Percentiles rank a stretch among this genome's conserved stretches.
These are phyloP conservation scores for Pogonophryne albipinna DNA, from an alignment of 2,797 vertebrate species.

Conservation along the genomic window DNA sequence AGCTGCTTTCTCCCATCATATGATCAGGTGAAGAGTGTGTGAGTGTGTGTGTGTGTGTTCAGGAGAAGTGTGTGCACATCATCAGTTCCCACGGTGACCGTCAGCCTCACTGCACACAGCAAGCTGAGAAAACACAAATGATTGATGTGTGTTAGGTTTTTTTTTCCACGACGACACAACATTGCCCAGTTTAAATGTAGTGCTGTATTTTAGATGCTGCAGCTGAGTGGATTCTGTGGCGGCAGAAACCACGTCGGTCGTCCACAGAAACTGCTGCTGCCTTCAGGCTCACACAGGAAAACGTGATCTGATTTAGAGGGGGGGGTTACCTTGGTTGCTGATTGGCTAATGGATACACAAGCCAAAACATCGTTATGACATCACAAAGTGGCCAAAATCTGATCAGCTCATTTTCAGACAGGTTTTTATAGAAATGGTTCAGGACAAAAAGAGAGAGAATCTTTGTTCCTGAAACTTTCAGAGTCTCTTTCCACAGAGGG, in stretches of 20 bases:
- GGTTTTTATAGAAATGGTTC: too few relatives aligned
- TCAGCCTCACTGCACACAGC: slow-evolving; percentile 78
- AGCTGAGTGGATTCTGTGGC: neutral
- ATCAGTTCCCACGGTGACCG: slow-evolving; percentile 22
- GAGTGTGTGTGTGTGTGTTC: slow-evolving; percentile 1
- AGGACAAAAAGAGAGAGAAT: too few relatives aligned
- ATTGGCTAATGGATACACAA: too few relatives aligned
- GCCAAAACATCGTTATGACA: too few relatives aligned
- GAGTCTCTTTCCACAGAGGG: too few relatives aligned
- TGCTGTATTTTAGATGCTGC: slow-evolving; percentile 3
- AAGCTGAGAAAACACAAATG: slow-evolving; percentile 70
- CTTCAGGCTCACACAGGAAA: neutral
- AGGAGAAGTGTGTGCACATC: slow-evolving; percentile 25
- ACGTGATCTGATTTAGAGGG: neutral
- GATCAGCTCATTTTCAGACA: too few relatives aligned
- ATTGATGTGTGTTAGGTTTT: slow-evolving; percentile 13
- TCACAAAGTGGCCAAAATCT: too few relatives aligned
- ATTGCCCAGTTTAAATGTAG: neutral
- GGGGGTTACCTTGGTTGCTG: too few relatives aligned
- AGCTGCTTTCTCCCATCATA: neutral
- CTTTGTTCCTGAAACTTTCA: too few relatives aligned
- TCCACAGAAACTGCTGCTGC: neutral
- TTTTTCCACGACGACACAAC: slow-evolving; percentile 7
- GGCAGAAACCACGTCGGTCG: slow-evolving; percentile 5
- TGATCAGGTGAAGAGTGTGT: slow-evolving; percentile 52